phyloP scores from a whole-genome alignment of 2,797 vertebrate genomes.

The Tadarida brasiliensis region DNA sequence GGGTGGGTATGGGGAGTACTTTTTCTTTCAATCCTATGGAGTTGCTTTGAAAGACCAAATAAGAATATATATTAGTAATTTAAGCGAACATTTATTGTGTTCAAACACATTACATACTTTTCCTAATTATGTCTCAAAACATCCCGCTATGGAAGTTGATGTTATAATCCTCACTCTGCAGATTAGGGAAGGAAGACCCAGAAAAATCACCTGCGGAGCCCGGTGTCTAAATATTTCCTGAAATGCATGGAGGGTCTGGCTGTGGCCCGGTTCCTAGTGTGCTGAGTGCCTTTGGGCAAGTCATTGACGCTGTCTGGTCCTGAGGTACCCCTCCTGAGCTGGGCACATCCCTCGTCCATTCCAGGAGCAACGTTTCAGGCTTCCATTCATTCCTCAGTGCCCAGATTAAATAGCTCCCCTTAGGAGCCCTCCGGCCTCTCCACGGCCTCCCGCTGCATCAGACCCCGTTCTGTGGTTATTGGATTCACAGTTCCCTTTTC shows the following conservation, averaged over 20 bases:
- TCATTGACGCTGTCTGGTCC: neutral
- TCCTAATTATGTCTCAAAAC: neutral
- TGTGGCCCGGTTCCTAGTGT: neutral
- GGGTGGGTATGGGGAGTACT: neutral
- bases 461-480: too few species aligned
- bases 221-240: neutral
- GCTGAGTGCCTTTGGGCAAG: neutral
- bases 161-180: neutral
- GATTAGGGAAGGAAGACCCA: neutral
- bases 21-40: neutral
- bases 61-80: neutral
- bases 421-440: neutral
- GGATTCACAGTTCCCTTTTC: neutral
- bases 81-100: neutral
- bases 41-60: constrained; percentile 30
- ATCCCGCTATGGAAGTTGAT: neutral
- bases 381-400: neutral
- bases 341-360: neutral
- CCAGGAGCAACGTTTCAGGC: neutral
- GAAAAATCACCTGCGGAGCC: neutral
- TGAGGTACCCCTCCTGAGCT: neutral
- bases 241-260: rapidly evolving
- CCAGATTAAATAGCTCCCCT: neutral
- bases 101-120: neutral
- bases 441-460: rapidly evolving